Conservation (phyloP, 2,888 invertebrate genomes). For the Daptonema setosum region DNA sequence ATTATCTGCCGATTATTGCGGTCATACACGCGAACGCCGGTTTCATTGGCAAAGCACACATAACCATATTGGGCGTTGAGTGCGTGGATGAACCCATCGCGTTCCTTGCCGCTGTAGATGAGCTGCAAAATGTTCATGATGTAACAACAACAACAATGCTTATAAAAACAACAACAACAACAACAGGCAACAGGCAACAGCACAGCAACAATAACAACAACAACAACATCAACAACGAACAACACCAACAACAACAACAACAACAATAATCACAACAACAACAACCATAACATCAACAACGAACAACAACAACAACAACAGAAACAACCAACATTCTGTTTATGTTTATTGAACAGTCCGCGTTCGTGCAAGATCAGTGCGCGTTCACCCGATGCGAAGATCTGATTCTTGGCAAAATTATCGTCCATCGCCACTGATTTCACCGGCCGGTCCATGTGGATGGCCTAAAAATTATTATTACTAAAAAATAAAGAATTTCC, state of each 20-base stretch:
- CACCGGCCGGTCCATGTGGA: constrained; percentile 13
- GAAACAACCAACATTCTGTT: constrained; percentile 10
- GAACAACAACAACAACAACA: too few relatives aligned
- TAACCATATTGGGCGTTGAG: constrained; percentile 16
- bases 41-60: constrained; percentile 25
- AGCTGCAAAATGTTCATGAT: constrained; percentile 12
- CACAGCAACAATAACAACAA: too few relatives aligned
- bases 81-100: constrained; percentile 21
- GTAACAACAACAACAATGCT: too few relatives aligned
- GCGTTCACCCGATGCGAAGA: constrained; percentile 18
- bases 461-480: constrained; percentile 10
- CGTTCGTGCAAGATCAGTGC: constrained; percentile 18
- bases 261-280: too few relatives aligned
- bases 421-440: constrained; percentile 17
- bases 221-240: too few relatives aligned
- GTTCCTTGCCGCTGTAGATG: constrained; percentile 19
- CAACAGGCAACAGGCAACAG: too few relatives aligned
- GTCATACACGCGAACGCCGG: constrained; percentile 23
- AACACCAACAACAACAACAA: too few relatives aligned
- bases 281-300: too few relatives aligned
- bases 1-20: constrained; percentile 6
- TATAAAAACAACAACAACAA: too few relatives aligned
- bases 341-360: constrained; percentile 15
- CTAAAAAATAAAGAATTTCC: too few relatives aligned
- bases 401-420: constrained; percentile 16